Percentiles rank a stretch among this genome's conserved stretches.
These are phyloP conservation scores for Sesamia inferens DNA, from an alignment of 2,888 invertebrate genomes.

Conservation along the genomic window DNA sequence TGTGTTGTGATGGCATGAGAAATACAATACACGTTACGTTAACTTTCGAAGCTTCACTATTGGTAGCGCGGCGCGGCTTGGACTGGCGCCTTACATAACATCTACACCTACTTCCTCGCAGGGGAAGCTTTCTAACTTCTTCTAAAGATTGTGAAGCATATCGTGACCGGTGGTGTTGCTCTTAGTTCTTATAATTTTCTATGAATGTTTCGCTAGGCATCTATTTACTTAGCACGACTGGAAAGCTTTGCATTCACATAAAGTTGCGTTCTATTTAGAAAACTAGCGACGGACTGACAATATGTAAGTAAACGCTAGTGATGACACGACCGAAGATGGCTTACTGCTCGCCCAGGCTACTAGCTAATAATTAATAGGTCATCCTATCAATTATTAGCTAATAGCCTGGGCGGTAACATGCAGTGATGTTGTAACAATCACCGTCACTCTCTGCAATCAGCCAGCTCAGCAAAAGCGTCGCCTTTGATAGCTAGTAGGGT, in stretches of 20 bases:
- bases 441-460: background rate
- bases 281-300: background rate
- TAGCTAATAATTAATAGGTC: too few relatives aligned
- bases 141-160: conserved; percentile 1
- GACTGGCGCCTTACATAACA: conserved; percentile 11
- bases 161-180: background rate
- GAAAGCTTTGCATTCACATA: conserved; percentile 5
- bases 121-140: conserved; percentile 25
- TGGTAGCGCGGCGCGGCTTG: conserved; percentile 16
- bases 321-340: background rate
- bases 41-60: conserved; percentile 33
- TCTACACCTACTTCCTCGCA: conserved; percentile 17
- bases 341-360: too few relatives aligned
- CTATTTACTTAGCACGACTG: background rate
- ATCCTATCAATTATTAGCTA: background rate
- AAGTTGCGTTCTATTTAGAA: conserved; percentile 27
- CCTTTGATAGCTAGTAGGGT: background rate
- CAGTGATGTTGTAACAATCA: background rate
- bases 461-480: too few relatives aligned
- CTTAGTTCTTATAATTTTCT: conserved; percentile 1
- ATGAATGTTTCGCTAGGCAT: background rate
- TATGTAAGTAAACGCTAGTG: background rate
- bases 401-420: background rate
- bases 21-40: background rate
- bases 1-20: background rate